phyloP scores from a whole-genome alignment of 2,888 invertebrate genomes.

The Callimorpha dominula region DNA sequence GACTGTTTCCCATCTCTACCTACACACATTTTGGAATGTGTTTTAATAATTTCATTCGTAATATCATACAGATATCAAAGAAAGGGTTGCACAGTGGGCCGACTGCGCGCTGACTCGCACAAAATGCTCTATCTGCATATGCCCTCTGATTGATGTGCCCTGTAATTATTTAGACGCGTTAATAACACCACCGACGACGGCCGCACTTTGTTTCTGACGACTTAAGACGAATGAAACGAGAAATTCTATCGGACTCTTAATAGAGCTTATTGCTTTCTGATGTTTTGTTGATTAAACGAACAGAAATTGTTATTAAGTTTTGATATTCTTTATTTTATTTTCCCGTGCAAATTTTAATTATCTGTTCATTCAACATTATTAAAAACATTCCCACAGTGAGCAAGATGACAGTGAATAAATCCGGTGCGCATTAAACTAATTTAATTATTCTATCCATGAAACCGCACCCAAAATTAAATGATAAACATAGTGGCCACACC shows the following conservation, averaged over 20 bases:
- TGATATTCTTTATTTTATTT: conserved; percentile 61
- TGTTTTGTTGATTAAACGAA: conserved; percentile 84
- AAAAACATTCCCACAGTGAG: conserved; percentile 34
- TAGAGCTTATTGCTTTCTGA: conserved; percentile 83
- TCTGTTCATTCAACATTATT: conserved; percentile 37
- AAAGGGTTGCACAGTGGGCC: conserved; percentile 84
- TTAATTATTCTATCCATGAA: conserved; percentile 65
- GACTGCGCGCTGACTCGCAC: conserved; percentile 84
- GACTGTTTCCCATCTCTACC: conserved; percentile 60
- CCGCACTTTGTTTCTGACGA: conserved; percentile 86
- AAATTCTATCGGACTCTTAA: conserved; percentile 84
- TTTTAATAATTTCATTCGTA: conserved; percentile 80
- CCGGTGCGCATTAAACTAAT: conserved; percentile 58
- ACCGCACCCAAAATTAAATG: conserved; percentile 76
- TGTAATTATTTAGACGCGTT: conserved; percentile 87
- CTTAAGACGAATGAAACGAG: conserved; percentile 86
- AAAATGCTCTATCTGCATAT: conserved; percentile 85
- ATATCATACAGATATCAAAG: conserved; percentile 84
- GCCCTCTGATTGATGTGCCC: conserved; percentile 85
- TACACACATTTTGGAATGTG: conserved; percentile 60
- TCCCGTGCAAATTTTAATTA: conserved; percentile 68
- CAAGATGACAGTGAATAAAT: conserved; percentile 47
- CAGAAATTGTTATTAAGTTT: conserved; percentile 72
- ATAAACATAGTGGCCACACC: conserved; percentile 77
- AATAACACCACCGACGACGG: conserved; percentile 85